Base-by-base conservation (phyloP, 2,888 invertebrate genomes). In the Microctonus hyperodae region DNA sequence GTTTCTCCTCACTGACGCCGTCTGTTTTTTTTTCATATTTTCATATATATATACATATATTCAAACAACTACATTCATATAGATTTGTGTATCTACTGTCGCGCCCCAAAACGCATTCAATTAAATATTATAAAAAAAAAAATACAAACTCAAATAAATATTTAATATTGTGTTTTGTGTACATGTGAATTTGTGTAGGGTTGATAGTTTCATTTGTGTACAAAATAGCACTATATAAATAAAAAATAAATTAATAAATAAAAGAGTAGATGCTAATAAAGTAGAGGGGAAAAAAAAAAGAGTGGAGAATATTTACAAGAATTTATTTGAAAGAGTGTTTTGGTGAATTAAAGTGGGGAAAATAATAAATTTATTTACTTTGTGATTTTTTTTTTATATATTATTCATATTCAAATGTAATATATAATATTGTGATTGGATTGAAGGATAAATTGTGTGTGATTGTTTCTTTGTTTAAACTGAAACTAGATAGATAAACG, bases 1-100 rank as follows among this genome's bases (percentile, higher is more conserved):
- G n/a, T n/a, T n/a, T n/a, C n/a, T n/a, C 28, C 28, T 25, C 53
- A 53, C n/a, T 23, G 53, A 64, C 68, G 68, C 31, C 65, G 65
- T 51, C 50, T 28, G 48, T 53, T 68, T 31, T n/a, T 37, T n/a
- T 37, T 37, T 9, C 9, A 11, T 35, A 37, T 20, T 16, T 44
- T 5, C 9, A 16, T 6, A 6, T 16, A 5, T 35, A 35, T 35
- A 35, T 11, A 35, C 9, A 13, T 31, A 31, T 35, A 35, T 35
- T 9, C 10, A 35, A 9, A 9, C 10, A 35, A 9, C 4, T 35
- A 35, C 10, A 35, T 28, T n/a, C n/a, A 35, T 35, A 35, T 35
- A 35, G 9, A 44, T 44, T 7, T 16, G 44, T 0, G 16, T 3
- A 28, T 28, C 28, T 28, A 28, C 28, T 28, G 28, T 28, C 28